Percentiles rank a stretch among this genome's conserved stretches.
phyloP scores from a whole-genome alignment of 2,888 invertebrate genomes.

The Drosophila acutilabella region DNA sequence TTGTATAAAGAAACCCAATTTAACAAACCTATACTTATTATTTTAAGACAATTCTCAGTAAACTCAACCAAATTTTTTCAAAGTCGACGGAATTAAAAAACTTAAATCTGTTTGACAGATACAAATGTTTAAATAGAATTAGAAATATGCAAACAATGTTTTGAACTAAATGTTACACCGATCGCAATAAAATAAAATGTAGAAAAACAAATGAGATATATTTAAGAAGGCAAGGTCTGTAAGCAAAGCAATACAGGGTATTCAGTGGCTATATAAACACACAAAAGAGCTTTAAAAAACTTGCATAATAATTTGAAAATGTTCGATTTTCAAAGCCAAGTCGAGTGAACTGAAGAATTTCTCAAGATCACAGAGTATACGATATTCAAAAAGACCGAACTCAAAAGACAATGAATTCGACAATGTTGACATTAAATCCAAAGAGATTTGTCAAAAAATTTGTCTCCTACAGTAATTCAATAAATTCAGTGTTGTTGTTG shows the following conservation, averaged over 20 bases:
- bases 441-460: slow-evolving; percentile 64
- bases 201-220: neutral
- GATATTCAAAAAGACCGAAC: slow-evolving; percentile 23
- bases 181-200: neutral
- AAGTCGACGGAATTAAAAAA: no score
- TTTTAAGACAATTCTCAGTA: no score
- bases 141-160: neutral
- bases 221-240: neutral
- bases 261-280: neutral
- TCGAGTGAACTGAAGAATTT: neutral
- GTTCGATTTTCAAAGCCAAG: neutral
- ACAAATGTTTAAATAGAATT: neutral
- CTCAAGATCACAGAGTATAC: slow-evolving; percentile 14
- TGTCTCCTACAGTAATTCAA: slow-evolving; percentile 49
- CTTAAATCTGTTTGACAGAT: neutral
- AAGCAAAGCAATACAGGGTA: neutral
- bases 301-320: neutral
- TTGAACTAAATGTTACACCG: neutral
- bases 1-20: no score
- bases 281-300: neutral
- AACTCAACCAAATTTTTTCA: neutral
- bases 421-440: slow-evolving; percentile 40
- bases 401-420: slow-evolving; percentile 17
- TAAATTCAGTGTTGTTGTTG: slow-evolving; percentile 35
- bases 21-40: no score